A percentile compares a stretch with the other conserved stretches of the same genome.
Conservation (phyloP, 2,797 vertebrate species). For the Potorous gilbertii region DNA sequence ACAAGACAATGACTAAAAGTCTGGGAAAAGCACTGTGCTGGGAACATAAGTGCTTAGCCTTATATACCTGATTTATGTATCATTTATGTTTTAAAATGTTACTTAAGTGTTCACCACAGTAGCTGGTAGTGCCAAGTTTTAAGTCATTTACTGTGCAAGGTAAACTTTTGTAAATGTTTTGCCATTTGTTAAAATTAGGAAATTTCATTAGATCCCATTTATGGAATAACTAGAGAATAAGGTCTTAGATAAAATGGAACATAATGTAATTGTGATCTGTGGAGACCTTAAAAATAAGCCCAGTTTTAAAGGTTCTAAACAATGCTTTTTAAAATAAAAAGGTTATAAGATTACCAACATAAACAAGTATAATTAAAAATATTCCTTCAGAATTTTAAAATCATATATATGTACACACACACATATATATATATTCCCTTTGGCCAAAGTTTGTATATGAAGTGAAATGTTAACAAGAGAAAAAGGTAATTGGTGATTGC, state of each 20-base stretch:
- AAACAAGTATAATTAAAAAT: constrained; percentile 32
- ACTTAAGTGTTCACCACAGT: constrained; percentile 19
- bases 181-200: neutral
- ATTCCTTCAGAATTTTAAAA: constrained; percentile 36
- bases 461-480: neutral
- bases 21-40: neutral
- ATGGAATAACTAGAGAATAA: neutral
- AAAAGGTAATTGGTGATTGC: neutral
- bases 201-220: neutral
- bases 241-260: neutral
- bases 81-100: neutral
- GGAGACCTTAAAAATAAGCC: neutral
- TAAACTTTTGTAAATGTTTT: neutral
- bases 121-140: constrained; percentile 35
- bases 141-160: constrained; percentile 18
- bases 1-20: neutral
- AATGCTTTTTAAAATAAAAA: constrained; percentile 37
- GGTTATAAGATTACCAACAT: neutral
- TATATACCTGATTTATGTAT: neutral
- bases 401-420: neutral
- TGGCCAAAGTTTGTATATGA: neutral
- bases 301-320: constrained; percentile 17
- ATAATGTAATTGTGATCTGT: neutral
- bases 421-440: neutral
- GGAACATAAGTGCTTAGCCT: neutral